phyloP scores from a whole-genome alignment of 2,797 vertebrate genomes.

The Hydrophis major region DNA sequence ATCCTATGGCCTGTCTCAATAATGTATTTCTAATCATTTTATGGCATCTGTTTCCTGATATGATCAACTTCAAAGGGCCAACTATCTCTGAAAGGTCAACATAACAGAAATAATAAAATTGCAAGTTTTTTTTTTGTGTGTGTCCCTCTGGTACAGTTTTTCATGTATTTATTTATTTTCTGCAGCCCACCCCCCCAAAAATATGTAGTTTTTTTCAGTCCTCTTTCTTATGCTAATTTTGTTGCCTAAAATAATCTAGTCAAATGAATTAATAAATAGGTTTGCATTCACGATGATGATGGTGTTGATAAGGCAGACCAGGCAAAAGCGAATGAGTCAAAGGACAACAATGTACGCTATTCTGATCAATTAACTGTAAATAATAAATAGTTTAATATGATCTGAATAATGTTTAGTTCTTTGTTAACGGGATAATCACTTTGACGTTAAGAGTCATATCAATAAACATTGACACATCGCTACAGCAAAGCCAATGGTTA shows the following conservation, averaged over 20 bases:
- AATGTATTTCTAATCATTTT: not conserved
- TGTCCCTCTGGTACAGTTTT: not conserved
- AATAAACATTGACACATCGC: constrained; percentile 59
- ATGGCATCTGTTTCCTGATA: not conserved
- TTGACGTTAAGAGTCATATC: constrained; percentile 71
- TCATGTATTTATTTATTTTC: not conserved
- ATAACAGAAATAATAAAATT: not conserved
- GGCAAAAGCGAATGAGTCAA: constrained; percentile 54
- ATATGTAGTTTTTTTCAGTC: not conserved
- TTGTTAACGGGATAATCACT: constrained; percentile 66
- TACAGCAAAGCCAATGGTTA: constrained; percentile 66
- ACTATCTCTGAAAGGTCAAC: not conserved
- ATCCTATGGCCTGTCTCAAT: not conserved
- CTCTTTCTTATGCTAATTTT: not conserved
- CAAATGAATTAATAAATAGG: not conserved
- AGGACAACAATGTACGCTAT: constrained; percentile 46
- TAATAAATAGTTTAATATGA: constrained; percentile 50
- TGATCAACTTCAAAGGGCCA: not conserved
- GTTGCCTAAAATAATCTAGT: not conserved
- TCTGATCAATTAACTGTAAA: constrained; percentile 64
- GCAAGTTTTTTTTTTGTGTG: not conserved
- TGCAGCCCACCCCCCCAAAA: not conserved
- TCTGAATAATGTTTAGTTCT: constrained; percentile 63
- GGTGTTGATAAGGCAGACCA: not conserved
- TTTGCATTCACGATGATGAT: constrained; percentile 23